Evolutionary conservation across 2,888 invertebrate genomes (phyloP), one percentile per base, ranked within the genome.

Genomic region (Ctena decussata): DNA sequence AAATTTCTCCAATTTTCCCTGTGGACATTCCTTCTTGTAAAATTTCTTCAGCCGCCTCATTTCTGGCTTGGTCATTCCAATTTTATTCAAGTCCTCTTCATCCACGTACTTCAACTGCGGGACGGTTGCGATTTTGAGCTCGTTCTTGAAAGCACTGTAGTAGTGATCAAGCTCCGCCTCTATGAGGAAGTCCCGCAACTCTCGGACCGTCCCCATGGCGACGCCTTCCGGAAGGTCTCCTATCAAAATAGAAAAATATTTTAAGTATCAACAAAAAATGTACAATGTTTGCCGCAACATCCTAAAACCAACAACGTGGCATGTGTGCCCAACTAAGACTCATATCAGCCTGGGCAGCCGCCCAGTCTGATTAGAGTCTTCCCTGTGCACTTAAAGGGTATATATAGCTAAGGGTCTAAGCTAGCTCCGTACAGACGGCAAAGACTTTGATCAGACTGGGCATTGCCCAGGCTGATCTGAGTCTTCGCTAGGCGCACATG

Each of bases 81-180:
- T 97, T 92, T 98, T 98, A 78, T 97, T 96, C 86, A 99, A 96
- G 96, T 99, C 99, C 93, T 98, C 98, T 93, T 98, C 98, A 53
- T 98, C 97, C 72, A 99, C 99, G 97, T 98, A 99, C 96, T 99
- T 99, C 71, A 99, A 96, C 89, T 96, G 95, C 11, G 94, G 91
- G 5, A 95, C 92, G 39, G 89, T 92, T 6, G 93, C 91, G 32
- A 97, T 96, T 97, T 99, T 99, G 92, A 99, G 96, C 95, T 98
- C 98, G 95, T 98, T 98, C 96, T 98, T 98, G 96, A 96, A 95
- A 18, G 96, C 96, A 86, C 96, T 96, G 95, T 98, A 98, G 96
- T 99, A 99, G 95, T 99, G 99, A 93, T 98, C 98, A 76, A 99
- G 97, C 96, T 99, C 99, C 69, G 99, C 98, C 96, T 99, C 98